Conservation (phyloP, 1,140 invertebrate species). For the Vollenhovia emeryi region DNA sequence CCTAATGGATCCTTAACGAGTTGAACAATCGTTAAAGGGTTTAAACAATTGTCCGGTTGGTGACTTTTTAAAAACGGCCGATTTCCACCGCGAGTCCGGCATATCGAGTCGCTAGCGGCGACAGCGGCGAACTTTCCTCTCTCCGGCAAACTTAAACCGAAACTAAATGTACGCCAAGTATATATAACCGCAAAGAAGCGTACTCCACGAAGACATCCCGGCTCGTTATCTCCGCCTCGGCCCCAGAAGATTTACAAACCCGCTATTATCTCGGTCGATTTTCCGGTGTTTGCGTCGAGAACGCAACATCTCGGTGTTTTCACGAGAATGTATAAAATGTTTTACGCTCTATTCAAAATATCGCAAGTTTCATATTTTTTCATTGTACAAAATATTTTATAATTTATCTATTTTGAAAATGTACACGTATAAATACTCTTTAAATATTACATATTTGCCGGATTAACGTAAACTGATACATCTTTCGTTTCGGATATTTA, state of each 20-base stretch:
- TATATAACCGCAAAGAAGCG: constrained; percentile 27
- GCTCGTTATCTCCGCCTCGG: constrained; percentile 49
- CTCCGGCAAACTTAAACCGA: constrained; percentile 57
- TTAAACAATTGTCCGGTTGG: constrained; percentile 76
- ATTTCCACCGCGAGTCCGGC: constrained; percentile 46
- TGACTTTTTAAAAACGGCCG: constrained; percentile 59
- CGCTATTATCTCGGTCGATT: constrained; percentile 55
- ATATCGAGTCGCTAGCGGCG: background rate
- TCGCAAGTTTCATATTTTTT: background rate
- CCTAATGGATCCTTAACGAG: constrained; percentile 84
- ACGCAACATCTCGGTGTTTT: background rate
- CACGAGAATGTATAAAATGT: background rate
- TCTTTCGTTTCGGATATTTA: background rate
- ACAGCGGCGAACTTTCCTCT: constrained; percentile 61
- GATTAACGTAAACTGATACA: background rate
- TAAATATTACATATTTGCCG: background rate
- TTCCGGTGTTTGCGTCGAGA: background rate
- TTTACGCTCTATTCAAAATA: background rate
- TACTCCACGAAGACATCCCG: constrained; percentile 39
- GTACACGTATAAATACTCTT: background rate
- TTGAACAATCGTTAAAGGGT: constrained; percentile 84
- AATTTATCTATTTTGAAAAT: background rate
- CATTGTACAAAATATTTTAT: background rate
- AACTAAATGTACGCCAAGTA: constrained; percentile 58
- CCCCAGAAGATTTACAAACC: constrained; percentile 59